Evolutionary conservation across 2,113 vertebrate species (phyloP).

Genomic region (Acanthochromis polyacanthus): DNA sequence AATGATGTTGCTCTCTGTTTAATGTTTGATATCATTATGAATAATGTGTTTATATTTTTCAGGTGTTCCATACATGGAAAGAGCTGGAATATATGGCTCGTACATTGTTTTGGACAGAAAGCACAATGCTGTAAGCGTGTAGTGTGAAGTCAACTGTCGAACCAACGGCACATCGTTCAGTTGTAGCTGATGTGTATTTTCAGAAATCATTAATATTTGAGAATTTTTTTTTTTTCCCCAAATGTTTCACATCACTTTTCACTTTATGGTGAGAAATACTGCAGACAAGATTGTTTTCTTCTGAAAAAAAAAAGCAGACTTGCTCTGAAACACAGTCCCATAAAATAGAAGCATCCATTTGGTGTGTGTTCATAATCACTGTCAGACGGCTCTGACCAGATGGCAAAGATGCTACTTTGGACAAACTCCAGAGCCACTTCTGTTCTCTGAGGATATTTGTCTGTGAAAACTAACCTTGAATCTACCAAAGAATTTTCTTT

Average conservation of each 20-base stretch:
- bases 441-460: constrained; percentile 63
- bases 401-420: constrained; percentile 73
- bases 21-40: too few relatives aligned
- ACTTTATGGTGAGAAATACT: constrained; percentile 38
- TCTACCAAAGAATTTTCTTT: constrained; percentile 55
- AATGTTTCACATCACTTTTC: constrained; percentile 16
- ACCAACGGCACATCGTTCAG: too few relatives aligned
- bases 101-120: too few relatives aligned
- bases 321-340: constrained; percentile 51
- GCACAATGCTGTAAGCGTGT: too few relatives aligned
- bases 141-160: too few relatives aligned
- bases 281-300: constrained; percentile 44
- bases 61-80: too few relatives aligned
- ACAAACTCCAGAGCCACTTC: constrained; percentile 71
- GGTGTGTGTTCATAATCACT: constrained; percentile 66
- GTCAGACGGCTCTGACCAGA: constrained; percentile 75
- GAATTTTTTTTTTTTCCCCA: not conserved
- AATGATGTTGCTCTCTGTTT: too few relatives aligned
- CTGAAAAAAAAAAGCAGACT: constrained; percentile 46
- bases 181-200: too few relatives aligned
- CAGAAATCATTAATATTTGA: not conserved
- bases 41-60: too few relatives aligned
- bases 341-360: constrained; percentile 62
- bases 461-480: constrained; percentile 73
- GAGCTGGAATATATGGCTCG: too few relatives aligned